Evolutionary conservation across 2,113 vertebrate genomes (phyloP), one percentile per base, ranked within the genome.

Genomic region (Leptosomus discolor): DNA sequence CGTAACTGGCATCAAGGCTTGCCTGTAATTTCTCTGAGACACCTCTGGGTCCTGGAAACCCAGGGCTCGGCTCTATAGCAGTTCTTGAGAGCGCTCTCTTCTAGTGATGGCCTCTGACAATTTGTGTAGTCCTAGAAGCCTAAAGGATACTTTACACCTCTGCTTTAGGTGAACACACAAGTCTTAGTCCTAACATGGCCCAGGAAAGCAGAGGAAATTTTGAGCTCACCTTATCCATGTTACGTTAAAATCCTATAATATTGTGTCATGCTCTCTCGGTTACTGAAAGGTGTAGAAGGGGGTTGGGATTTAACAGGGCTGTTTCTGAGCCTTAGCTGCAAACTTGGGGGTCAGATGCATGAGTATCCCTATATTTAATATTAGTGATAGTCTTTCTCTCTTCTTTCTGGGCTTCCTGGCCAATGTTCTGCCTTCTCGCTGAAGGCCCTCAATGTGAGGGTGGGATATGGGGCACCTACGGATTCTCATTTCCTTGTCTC

Each of bases 221-320:
- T 92, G 60, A 88, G 50, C 21, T 90, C 0, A 0, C 64, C 2
- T 0, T 56, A 56, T 85, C 58, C 3, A 1, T 51, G n/a, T 64
- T 51, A 17, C 0, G 0, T 76, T 68, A 22, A 51, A 80, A 6
- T 51, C 15, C 30, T 74, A 8, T 37, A 37, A 18, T 64, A 14
- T 1, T 51, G 22, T 68, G 63, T 70, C 6, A 11, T 11, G 30
- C 11, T 84, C 22, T 46, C 24, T n/a, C n/a, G 60, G 12, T 60
- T 65, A 43, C 20, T 61, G 81, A 48, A 85, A 90, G 36, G 69
- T 30, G 24, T 43, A 12, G 39, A 73, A 71, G 16, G 11, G 30
- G 21, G 12, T 51, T 69, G 34, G 36, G n/a, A 67, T 57, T 81
- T 70, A 81, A 51, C 0, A 0, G 27, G 13, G 51, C 22, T 74